Conservation (phyloP, 2,888 invertebrate genomes). For the Scrobipalpa costella region DNA sequence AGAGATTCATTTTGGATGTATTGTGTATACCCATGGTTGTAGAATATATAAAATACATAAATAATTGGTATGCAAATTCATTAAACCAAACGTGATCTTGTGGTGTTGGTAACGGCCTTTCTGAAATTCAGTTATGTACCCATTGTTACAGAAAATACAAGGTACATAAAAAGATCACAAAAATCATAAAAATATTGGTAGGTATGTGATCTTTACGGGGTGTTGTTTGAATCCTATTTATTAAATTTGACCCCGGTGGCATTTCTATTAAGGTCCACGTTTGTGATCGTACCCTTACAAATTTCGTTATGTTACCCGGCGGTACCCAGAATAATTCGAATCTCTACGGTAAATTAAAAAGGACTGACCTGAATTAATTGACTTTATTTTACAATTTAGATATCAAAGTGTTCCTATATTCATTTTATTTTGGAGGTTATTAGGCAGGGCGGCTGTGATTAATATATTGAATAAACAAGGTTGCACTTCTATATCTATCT, state of each 20-base stretch:
- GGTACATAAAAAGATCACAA: neutral
- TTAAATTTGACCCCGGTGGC: neutral
- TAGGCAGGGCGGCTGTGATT: neutral
- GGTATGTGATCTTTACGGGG: neutral
- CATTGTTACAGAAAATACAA: no score
- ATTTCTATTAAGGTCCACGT: neutral
- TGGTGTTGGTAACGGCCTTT: no score
- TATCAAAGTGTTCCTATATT: neutral
- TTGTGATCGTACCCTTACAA: conserved; percentile 9
- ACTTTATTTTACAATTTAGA: conserved; percentile 18
- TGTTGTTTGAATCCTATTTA: conserved; percentile 1
- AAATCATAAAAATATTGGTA: neutral
- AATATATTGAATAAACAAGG: neutral
- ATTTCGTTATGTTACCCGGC: conserved; percentile 7
- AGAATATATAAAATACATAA: no score
- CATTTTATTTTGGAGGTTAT: neutral
- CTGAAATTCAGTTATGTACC: no score
- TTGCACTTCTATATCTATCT: no score
- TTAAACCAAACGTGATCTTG: no score
- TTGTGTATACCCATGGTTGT: no score
- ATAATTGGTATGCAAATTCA: no score
- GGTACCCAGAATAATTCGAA: conserved; percentile 17
- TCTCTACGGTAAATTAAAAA: conserved; percentile 18
- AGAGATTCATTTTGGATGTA: no score
- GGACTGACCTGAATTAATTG: conserved; percentile 12